These are phyloP conservation scores for Aselliscus stoliczkanus DNA, from an alignment of 2,797 vertebrate genomes.

Conservation along the genomic window DNA sequence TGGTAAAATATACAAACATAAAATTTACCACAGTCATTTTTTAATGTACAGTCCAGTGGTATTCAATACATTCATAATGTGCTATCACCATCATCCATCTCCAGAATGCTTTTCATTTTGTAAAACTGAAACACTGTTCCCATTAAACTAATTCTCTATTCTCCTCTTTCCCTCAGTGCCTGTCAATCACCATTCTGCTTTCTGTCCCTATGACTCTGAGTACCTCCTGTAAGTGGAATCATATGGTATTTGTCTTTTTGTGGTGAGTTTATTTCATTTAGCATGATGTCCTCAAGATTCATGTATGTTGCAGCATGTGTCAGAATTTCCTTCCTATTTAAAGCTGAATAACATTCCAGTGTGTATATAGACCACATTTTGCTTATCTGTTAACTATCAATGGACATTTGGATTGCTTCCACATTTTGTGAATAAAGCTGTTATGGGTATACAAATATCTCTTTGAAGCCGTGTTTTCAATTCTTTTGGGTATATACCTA, in stretches of 20 bases:
- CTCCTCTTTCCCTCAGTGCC: not conserved
- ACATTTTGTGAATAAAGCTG: not conserved
- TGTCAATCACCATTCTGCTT: not conserved
- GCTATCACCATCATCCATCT: not conserved
- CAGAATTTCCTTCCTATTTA: not conserved
- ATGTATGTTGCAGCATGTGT: not conserved
- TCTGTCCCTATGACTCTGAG: not conserved
- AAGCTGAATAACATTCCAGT: not conserved
- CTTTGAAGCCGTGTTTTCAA: not conserved
- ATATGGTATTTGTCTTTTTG: not conserved
- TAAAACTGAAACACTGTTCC: not conserved
- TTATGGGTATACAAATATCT: not conserved
- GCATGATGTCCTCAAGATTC: not conserved
- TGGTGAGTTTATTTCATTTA: not conserved
- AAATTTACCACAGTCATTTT: not conserved
- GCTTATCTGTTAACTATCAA: not conserved
- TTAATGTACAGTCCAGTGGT: not conserved
- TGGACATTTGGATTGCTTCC: not conserved
- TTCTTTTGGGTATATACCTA: not conserved
- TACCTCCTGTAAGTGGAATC: not conserved
- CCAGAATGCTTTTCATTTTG: not conserved
- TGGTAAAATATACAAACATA: not conserved
- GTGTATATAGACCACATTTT: not conserved
- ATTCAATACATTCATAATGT: not conserved
- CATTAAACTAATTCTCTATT: not conserved